Percentiles rank a stretch among this genome's conserved stretches.
Conservation (phyloP, 2,797 vertebrate species). For the Halcyon smyrnensis region DNA sequence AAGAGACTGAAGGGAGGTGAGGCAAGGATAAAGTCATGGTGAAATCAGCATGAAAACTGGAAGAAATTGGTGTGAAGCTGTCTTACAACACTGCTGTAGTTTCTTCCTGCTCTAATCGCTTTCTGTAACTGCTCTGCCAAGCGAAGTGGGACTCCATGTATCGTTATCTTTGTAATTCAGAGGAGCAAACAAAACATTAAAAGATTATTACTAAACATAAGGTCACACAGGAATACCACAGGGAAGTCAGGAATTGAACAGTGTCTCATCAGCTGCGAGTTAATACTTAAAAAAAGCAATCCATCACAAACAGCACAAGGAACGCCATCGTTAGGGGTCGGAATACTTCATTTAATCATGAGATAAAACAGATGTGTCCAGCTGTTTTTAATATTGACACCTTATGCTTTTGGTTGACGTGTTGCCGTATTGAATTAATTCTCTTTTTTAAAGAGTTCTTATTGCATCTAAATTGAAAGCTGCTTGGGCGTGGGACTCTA, state of each 20-base stretch:
- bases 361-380: background rate
- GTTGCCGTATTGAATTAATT: background rate
- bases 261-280: background rate
- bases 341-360: background rate
- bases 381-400: background rate
- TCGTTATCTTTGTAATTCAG: background rate
- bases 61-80: background rate
- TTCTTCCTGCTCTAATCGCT: slow-evolving; percentile 14
- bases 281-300: background rate
- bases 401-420: background rate
- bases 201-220: background rate
- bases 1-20: background rate
- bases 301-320: background rate
- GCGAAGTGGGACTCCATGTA: background rate
- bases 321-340: background rate
- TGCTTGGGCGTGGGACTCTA: background rate
- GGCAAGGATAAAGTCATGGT: background rate
- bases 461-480: background rate
- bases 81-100: background rate
- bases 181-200: background rate
- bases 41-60: background rate
- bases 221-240: background rate
- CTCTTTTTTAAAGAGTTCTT: background rate
- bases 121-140: background rate
- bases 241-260: background rate